These are phyloP conservation scores for Notolabrus celidotus DNA, from an alignment of 2,797 vertebrate species.

Conservation along the genomic window DNA sequence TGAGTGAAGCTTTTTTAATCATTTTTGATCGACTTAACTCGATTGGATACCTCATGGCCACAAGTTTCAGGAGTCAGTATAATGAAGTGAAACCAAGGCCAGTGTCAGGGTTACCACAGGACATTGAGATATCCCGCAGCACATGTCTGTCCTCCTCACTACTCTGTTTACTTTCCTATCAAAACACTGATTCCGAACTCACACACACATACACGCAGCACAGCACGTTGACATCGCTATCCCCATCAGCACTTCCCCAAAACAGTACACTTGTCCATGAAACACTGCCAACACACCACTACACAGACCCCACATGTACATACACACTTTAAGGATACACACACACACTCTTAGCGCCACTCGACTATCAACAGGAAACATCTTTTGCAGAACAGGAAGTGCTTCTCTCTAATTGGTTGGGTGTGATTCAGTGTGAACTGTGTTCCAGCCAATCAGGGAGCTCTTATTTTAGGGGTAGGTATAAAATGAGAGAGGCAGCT, in stretches of 20 bases:
- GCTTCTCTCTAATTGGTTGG: constrained; percentile 83
- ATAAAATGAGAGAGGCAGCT: constrained; percentile 83
- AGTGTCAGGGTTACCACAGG: constrained; percentile 36
- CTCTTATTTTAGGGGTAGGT: constrained; percentile 91
- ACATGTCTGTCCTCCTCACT: constrained; percentile 41
- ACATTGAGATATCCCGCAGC: constrained; percentile 18
- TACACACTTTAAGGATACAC: neutral
- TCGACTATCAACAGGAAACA: constrained; percentile 94
- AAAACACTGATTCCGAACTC: constrained; percentile 64
- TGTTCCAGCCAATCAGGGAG: constrained; percentile 82
- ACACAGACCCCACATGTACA: constrained; percentile 13
- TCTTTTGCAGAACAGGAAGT: constrained; percentile 92
- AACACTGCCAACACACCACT: constrained; percentile 50
- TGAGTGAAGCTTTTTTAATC: too few relatives aligned
- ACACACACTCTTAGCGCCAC: constrained; percentile 31
- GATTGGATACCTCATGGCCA: neutral
- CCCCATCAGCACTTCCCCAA: constrained; percentile 69
- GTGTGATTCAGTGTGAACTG: constrained; percentile 82
- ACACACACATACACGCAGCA: neutral
- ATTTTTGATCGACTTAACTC: neutral
- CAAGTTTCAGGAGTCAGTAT: constrained; percentile 1
- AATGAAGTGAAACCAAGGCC: neutral
- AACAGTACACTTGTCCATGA: constrained; percentile 65
- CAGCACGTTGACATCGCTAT: constrained; percentile 48
- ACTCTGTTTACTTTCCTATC: constrained; percentile 69